Conservation (phyloP, 2,888 invertebrate species). For the Archaeoteleia sp. region DNA sequence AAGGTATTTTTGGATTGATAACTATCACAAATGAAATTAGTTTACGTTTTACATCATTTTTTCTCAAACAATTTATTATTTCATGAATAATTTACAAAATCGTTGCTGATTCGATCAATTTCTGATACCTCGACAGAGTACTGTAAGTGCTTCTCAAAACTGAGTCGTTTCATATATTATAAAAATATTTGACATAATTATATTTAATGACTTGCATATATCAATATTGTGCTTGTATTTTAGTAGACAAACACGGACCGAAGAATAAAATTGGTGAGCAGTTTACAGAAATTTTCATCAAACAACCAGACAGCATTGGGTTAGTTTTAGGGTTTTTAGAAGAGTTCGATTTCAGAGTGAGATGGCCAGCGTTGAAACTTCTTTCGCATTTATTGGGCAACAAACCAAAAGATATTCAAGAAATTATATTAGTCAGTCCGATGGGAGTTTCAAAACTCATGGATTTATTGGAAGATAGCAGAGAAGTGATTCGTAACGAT, state of each 20-base stretch:
- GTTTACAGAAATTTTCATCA: conserved; percentile 98
- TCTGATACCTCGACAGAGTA: too few species aligned
- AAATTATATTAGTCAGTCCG: conserved; percentile 91
- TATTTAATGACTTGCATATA: too few species aligned
- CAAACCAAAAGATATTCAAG: conserved; percentile 90
- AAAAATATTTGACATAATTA: conserved; percentile 7
- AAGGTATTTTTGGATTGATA: too few species aligned
- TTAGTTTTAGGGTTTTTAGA: conserved; percentile 89
- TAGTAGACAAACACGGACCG: conserved; percentile 69
- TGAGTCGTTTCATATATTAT: too few species aligned
- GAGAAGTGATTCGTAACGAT: conserved; percentile 95
- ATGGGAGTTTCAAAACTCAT: conserved; percentile 98
- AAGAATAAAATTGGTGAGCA: conserved; percentile 87
- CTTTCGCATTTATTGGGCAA: conserved; percentile 91
- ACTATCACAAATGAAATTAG: too few species aligned
- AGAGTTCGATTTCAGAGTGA: conserved; percentile 95
- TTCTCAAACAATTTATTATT: too few species aligned
- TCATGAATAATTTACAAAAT: too few species aligned
- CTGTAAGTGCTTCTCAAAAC: too few species aligned
- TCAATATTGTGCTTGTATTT: too few species aligned
- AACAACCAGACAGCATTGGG: conserved; percentile 89
- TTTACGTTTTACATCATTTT: too few species aligned
- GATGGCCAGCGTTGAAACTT: conserved; percentile 92
- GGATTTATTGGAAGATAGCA: conserved; percentile 94
- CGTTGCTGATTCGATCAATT: too few species aligned